Conservation (phyloP, 2,113 vertebrate species). For the Dromaius novaehollandiae region DNA sequence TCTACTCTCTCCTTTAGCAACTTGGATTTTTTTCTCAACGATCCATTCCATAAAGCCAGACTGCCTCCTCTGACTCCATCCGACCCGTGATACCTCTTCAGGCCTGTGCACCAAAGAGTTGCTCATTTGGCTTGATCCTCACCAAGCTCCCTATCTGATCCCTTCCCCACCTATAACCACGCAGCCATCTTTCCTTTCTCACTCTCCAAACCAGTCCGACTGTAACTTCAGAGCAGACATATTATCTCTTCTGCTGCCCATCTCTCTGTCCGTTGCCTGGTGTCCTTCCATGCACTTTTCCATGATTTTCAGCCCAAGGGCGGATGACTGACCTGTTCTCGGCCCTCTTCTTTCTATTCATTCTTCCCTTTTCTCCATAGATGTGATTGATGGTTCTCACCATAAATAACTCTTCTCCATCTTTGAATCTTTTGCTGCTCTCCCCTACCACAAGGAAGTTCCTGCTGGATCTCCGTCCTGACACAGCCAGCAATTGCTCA, state of each 20-base stretch:
- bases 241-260: no score
- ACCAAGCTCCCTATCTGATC: accelerated
- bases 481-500: not conserved
- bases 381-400: not conserved
- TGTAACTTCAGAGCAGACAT: not conserved
- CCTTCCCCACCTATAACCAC: not conserved
- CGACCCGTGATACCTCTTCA: not conserved
- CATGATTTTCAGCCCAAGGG: not conserved
- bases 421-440: not conserved
- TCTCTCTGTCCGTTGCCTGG: not conserved
- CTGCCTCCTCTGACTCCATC: not conserved
- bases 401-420: not conserved
- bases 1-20: not conserved
- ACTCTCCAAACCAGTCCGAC: not conserved
- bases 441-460: not conserved
- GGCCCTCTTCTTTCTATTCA: not conserved
- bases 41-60: not conserved
- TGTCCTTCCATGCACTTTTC: not conserved
- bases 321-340: not conserved
- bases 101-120: not conserved
- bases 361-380: not conserved
- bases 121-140: not conserved
- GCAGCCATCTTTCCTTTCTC: not conserved
- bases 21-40: not conserved
- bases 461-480: not conserved